Percentiles rank a stretch among this genome's conserved stretches.
phyloP scores from a whole-genome alignment of 2,797 vertebrate genomes.

The Eidolon dupreanum region DNA sequence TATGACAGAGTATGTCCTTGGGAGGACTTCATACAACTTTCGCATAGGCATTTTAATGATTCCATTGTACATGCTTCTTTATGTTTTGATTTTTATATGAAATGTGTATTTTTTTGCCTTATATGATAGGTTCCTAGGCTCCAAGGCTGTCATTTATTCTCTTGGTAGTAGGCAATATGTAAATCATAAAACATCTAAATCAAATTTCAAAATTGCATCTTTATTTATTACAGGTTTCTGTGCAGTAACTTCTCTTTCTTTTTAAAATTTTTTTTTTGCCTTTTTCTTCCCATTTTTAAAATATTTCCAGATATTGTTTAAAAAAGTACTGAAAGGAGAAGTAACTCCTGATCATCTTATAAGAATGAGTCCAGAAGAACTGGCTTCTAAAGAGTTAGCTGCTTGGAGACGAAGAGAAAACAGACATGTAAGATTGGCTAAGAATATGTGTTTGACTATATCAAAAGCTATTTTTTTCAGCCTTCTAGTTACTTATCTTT shows the following conservation, averaged over 20 bases:
- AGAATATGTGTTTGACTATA: not conserved
- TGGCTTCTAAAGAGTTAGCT: conserved; percentile 98
- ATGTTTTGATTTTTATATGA: conserved; percentile 41
- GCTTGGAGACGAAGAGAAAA: conserved; percentile 99
- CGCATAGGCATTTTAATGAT: not conserved
- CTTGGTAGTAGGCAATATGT: not conserved
- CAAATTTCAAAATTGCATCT: not conserved
- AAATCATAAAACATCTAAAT: conserved; percentile 47
- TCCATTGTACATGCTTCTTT: not conserved
- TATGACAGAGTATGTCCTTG: not conserved
- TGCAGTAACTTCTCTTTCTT: not conserved
- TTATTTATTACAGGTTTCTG: conserved; percentile 39
- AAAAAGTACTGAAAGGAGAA: conserved; percentile 96
- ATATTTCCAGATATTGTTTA: conserved; percentile 91
- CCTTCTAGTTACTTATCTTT: not conserved
- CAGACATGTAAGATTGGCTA: conserved; percentile 92
- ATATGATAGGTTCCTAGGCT: not conserved
- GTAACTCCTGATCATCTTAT: conserved; percentile 96
- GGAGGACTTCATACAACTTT: not conserved
- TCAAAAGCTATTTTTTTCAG: not conserved
- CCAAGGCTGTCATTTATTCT: not conserved
- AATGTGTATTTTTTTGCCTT: conserved; percentile 23
- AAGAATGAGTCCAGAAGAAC: conserved; percentile 97
- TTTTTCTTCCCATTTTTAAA: conserved; percentile 43
- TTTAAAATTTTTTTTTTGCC: conserved; percentile 20